Evolutionary conservation across 2,113 vertebrate genomes (phyloP).

Genomic region (Nanorana parkeri): DNA sequence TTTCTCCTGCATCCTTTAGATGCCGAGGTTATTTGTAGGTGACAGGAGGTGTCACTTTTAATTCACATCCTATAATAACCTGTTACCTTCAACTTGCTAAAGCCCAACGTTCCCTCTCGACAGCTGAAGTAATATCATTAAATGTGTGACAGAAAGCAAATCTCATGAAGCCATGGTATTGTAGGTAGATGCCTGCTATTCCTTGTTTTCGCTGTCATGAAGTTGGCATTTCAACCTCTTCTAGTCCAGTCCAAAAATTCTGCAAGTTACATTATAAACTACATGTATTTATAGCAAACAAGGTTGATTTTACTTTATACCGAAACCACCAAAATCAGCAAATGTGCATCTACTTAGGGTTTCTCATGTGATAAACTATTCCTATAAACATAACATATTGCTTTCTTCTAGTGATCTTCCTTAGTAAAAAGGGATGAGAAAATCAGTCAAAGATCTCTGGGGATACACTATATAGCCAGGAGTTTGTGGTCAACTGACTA

Average conservation of each 20-base stretch:
- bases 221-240: too few relatives aligned
- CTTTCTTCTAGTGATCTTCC: too few relatives aligned
- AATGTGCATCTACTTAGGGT: too few relatives aligned
- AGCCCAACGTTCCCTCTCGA: slow-evolving; percentile 19
- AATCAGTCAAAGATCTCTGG: too few relatives aligned
- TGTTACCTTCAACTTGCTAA: slow-evolving; percentile 14
- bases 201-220: neutral
- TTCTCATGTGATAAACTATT: too few relatives aligned
- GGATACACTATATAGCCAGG: too few relatives aligned
- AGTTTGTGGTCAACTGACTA: too few relatives aligned
- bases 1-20: slow-evolving; percentile 4
- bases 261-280: neutral
- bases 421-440: too few relatives aligned
- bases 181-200: neutral
- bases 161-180: neutral
- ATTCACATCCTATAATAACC: slow-evolving; percentile 13
- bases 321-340: too few relatives aligned
- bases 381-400: too few relatives aligned
- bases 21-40: neutral
- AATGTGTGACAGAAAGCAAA: slow-evolving; percentile 16
- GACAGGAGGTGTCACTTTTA: slow-evolving; percentile 39
- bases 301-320: neutral
- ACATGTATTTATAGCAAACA: neutral
- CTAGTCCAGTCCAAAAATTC: neutral
- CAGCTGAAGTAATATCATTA: slow-evolving; percentile 3